Evolutionary conservation across 2,797 vertebrate species (phyloP), one percentile per base, ranked within the genome.

Genomic region (Podarcis lilfordi): DNA sequence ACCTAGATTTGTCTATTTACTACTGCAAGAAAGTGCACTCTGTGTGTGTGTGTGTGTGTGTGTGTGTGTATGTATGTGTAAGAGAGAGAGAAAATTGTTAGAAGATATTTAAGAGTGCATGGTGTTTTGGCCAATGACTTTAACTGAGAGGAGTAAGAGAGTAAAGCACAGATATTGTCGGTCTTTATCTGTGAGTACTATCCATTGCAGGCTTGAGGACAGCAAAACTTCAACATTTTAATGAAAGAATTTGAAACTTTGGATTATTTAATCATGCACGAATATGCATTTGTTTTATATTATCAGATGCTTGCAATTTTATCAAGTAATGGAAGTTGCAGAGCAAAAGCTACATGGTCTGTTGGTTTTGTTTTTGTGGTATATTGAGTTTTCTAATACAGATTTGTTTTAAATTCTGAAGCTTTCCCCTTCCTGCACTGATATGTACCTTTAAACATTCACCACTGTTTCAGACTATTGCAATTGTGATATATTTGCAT

Each of bases 401-500:
- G 35, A 0, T 55, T 5, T 32, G 50, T 74, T 91, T 79, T 55
- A 25, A 27, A 69, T 61, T 72, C 19, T 4, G 69, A 37, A 6
- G 72, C 27, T 78, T 89, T 6, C 29, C 55, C 29, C 40, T 45
- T 72, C 77, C 59, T 64, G 3, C 84, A 75, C n/a, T 1, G 6
- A 37, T 86, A 3, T 1, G 40, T 0, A 25, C 32, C 37, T 83
- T 91, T 90, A 82, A 76, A 50, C 19, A 66, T 25, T 90, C 8
- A 29, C 29, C 61, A 32, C 68, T 77, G 0, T 8, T 82, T 68
- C 86, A 61, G 27, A 74, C 85, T 45, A 83, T 91, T 35, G 87
- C 78, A 85, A n/a, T 85, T 71, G 88, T 76, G 79, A 88, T 89
- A 84, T 88, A 90, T 55, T 89, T 81, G 86, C 55, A 27, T 82